Conservation (phyloP, 2,888 invertebrate genomes). For the Pandemis corylana region DNA sequence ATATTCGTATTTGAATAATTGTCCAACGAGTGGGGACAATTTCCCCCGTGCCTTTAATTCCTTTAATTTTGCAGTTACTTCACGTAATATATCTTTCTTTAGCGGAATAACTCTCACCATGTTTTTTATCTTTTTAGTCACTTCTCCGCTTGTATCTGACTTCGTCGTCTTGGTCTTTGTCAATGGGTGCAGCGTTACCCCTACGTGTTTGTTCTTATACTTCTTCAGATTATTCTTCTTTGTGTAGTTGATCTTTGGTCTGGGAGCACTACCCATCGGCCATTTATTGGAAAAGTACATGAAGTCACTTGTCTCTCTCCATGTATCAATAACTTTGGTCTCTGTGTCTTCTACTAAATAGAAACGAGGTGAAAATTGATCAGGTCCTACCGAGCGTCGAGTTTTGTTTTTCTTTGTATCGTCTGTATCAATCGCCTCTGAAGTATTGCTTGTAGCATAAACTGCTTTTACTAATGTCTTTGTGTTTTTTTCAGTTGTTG, state of each 20-base stretch:
- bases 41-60: not conserved
- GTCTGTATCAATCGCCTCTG: not conserved
- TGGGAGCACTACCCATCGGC: not conserved
- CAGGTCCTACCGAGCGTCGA: not conserved
- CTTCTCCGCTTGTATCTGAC: not conserved
- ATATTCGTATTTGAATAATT: not conserved
- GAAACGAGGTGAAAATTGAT: not conserved
- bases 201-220: not conserved
- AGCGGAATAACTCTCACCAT: slow-evolving; percentile 4
- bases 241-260: not conserved
- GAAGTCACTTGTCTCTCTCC: not conserved
- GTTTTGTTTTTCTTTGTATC: not conserved
- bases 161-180: not conserved
- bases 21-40: not conserved
- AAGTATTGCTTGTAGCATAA: not conserved
- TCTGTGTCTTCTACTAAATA: not conserved
- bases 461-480: not conserved
- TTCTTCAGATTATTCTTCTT: not conserved
- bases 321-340: slow-evolving; percentile 6
- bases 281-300: not conserved
- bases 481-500: not conserved
- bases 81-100: not conserved
- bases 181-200: not conserved
- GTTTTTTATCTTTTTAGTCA: not conserved
- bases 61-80: not conserved